Evolutionary conservation across 1,140 invertebrate genomes (phyloP).

Genomic region (Gerris buenoi): DNA sequence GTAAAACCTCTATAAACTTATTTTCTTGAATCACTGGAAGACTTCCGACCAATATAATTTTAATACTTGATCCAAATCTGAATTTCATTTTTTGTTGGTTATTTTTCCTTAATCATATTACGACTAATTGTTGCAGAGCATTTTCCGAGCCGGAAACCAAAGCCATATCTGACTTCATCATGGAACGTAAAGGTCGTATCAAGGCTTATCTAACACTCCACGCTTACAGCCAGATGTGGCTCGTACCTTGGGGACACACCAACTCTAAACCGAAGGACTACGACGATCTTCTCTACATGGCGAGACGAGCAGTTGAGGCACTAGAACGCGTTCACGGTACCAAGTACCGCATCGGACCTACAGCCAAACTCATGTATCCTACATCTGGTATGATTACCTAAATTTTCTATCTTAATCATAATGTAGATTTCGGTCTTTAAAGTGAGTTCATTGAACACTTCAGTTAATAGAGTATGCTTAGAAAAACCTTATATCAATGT

Average conservation of each 20-base stretch:
- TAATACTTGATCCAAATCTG: no score
- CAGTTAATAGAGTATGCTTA: no score
- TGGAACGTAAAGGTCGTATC: conserved; percentile 34
- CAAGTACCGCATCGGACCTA: conserved; percentile 53
- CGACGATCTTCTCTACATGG: conserved; percentile 50
- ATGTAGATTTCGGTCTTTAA: no score
- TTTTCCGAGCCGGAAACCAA: conserved; percentile 87
- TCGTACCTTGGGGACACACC: conserved; percentile 73
- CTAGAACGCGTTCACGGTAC: conserved; percentile 50
- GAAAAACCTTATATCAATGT: no score
- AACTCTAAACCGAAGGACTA: conserved; percentile 50
- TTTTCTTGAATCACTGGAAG: no score
- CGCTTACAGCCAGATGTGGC: conserved; percentile 74
- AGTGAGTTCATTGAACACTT: no score
- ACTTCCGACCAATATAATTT: no score
- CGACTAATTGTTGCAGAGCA: conserved; percentile 31
- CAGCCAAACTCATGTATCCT: conserved; percentile 57
- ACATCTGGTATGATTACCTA: conserved; percentile 47
- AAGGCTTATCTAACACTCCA: conserved; percentile 71
- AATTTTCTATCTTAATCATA: no score
- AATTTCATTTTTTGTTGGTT: no score
- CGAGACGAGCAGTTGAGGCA: conserved; percentile 49
- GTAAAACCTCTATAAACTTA: no score
- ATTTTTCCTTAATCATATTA: no score
- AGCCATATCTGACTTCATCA: conserved; percentile 47